Evolutionary conservation across 2,797 vertebrate species (phyloP), one percentile per base, ranked within the genome.

Genomic region (Borostomias antarcticus): DNA sequence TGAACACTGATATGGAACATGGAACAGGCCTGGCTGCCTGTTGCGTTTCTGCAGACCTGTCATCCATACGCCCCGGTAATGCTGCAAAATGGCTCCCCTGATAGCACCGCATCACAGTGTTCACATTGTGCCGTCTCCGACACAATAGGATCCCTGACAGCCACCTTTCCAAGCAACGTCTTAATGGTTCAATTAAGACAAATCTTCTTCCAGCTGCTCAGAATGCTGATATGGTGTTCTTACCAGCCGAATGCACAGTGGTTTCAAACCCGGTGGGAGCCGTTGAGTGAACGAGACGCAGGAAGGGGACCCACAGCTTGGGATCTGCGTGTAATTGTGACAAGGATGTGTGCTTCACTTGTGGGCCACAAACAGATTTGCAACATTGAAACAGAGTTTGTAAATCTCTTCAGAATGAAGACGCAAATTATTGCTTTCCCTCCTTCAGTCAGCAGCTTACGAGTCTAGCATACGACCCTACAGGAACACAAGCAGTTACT

Each of bases 181-280:
- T n/a, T n/a, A n/a, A n/a, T n/a, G n/a, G n/a, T n/a, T n/a, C n/a
- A n/a, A n/a, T n/a, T n/a, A n/a, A n/a, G n/a, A n/a, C n/a, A n/a
- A n/a, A n/a, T n/a, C n/a, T n/a, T n/a, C n/a, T n/a, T n/a, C n/a
- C n/a, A 77, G 66, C 62, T 37, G 40, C 72, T 82, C 66, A n/a
- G 79, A 84, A 85, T 89, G 85, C 85, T 82, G 77, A 86, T 75
- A 73, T 56, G 43, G 69, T 70, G 74, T 83, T 77, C 64, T 19
- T 7, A 83, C 82, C 82, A 84, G 81, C 82, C 79, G 80, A 82
- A 79, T 74, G 76, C 78, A 77, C 64, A 50, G 19, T 50, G 75
- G 79, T 66, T 63, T 68, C 56, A 63, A 37, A 75, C 71, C 79
- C 78, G 76, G 79, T 59, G 40, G 82, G 75, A 79, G 76, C 19